phyloP scores from a whole-genome alignment of 1,140 invertebrate species.

The Pissodes strobi region DNA sequence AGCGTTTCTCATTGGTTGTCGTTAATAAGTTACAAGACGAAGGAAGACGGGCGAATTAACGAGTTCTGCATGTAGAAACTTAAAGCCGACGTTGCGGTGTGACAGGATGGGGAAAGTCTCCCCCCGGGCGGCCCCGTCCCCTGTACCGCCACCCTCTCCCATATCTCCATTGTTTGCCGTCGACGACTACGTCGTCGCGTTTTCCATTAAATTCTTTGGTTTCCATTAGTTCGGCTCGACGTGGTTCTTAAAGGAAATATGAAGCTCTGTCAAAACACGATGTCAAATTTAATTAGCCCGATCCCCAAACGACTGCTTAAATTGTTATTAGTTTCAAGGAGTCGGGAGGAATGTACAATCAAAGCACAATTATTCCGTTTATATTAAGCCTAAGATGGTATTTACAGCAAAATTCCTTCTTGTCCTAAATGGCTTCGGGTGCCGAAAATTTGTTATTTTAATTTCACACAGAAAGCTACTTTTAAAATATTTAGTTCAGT shows the following conservation, averaged over 20 bases:
- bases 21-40: slow-evolving; percentile 49
- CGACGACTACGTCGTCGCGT: slow-evolving; percentile 11
- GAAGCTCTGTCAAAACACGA: slow-evolving; percentile 16
- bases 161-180: slow-evolving; percentile 24
- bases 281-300: slow-evolving; percentile 9
- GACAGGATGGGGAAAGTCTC: slow-evolving; percentile 28
- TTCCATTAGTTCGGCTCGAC: slow-evolving; percentile 28
- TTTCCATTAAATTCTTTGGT: slow-evolving; percentile 40
- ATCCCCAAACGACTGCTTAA: no score
- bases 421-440: no score
- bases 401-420: no score
- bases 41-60: slow-evolving; percentile 49
- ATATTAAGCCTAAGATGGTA: no score
- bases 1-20: slow-evolving; percentile 49
- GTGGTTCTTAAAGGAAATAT: slow-evolving; percentile 21
- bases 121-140: background rate
- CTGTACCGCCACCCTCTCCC: background rate
- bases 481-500: no score
- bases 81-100: slow-evolving; percentile 39
- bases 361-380: no score
- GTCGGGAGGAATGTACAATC: no score
- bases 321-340: no score
- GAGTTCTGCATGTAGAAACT: slow-evolving; percentile 42
- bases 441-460: no score
- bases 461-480: no score